phyloP scores from a whole-genome alignment of 2,797 vertebrate species.

The Sebastiscus tertius region DNA sequence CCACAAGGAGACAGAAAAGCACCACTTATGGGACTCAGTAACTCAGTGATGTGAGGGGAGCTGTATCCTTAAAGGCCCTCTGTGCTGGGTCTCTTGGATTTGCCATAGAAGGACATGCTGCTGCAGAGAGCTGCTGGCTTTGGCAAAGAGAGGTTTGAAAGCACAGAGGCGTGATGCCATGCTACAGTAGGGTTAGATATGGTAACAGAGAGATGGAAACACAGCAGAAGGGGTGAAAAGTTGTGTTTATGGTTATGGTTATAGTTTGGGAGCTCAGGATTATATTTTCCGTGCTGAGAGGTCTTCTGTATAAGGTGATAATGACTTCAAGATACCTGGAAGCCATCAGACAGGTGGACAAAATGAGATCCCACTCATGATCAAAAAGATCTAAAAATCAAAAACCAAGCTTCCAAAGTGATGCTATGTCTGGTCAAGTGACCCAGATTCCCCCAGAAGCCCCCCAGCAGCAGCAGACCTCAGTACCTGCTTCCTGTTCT shows the following conservation, averaged over 20 bases:
- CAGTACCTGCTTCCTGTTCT: constrained; percentile 35
- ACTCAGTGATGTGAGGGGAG: not conserved
- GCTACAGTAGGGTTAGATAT: constrained; percentile 37
- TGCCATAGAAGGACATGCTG: constrained; percentile 63
- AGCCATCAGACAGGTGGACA: not conserved
- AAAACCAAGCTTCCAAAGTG: not conserved
- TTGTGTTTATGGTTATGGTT: constrained; percentile 19
- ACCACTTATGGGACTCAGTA: not conserved
- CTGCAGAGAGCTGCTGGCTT: constrained; percentile 33
- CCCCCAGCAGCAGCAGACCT: constrained; percentile 10
- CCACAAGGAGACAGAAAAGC: constrained; percentile 51
- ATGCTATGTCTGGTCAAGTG: constrained; percentile 27
- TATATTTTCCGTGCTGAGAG: not conserved
- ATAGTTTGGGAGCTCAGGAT: not conserved
- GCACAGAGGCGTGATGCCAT: constrained; percentile 27
- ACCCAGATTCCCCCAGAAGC: constrained; percentile 20
- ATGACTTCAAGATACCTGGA: not conserved
- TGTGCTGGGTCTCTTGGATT: constrained; percentile 10
- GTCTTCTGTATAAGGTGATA: not conserved
- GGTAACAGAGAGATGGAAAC: constrained; percentile 6
- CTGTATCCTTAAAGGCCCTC: constrained; percentile 35
- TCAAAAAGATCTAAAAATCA: constrained; percentile 4
- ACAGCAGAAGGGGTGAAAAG: not conserved
- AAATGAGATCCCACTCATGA: not conserved
- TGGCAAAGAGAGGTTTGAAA: constrained; percentile 36